These are phyloP conservation scores for Leptoteleia sp. DNA, from an alignment of 1,140 invertebrate genomes.

Conservation along the genomic window DNA sequence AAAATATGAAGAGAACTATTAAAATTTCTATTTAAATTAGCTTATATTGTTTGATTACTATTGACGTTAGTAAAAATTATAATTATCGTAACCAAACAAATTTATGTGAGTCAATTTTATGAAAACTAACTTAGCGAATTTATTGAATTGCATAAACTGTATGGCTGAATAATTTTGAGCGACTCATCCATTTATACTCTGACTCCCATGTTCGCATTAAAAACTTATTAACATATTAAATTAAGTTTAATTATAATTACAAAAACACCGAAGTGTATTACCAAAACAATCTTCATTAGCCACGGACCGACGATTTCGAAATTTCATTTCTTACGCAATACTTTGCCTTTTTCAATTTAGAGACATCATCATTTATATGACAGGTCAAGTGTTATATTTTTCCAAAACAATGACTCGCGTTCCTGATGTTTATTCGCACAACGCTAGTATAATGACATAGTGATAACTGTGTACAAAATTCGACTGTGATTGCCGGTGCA, in stretches of 20 bases:
- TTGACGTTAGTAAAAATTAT: too few species aligned
- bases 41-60: too few species aligned
- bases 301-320: neutral
- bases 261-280: slow-evolving; percentile 2
- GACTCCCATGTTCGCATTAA: too few species aligned
- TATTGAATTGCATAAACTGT: too few species aligned
- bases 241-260: slow-evolving; percentile 4
- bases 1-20: too few species aligned
- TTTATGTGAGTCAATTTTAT: too few species aligned
- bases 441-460: neutral
- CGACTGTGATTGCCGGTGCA: neutral
- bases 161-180: too few species aligned
- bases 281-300: slow-evolving; percentile 8
- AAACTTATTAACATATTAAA: too few species aligned
- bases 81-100: too few species aligned
- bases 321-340: neutral
- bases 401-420: slow-evolving; percentile 5
- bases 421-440: neutral
- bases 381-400: slow-evolving; percentile 14
- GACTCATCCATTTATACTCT: too few species aligned
- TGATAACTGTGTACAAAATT: neutral
- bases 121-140: too few species aligned
- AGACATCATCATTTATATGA: slow-evolving; percentile 8
- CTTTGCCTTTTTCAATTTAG: slow-evolving; percentile 14
- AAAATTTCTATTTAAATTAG: too few species aligned